Base-by-base conservation (phyloP, 2,113 vertebrate genomes). In the Vulpes lagopus region DNA sequence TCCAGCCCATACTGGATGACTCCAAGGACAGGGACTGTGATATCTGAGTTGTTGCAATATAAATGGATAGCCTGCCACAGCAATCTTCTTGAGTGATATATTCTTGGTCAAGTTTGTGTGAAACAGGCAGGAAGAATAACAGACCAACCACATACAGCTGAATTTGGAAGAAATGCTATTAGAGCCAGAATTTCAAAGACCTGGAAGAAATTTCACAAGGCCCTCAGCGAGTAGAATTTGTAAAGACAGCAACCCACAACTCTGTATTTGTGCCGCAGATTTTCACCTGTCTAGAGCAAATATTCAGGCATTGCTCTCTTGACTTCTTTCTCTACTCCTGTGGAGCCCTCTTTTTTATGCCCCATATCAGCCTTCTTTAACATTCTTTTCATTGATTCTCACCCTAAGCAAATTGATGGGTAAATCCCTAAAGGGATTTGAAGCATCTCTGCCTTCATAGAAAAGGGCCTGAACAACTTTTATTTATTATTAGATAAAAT, bases 401-500 rank as follows among this genome's bases (percentile, higher is more conserved):
- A 78, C 11, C 30, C 30, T 82, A 55, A 25, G 15, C 76, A 87
- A 81, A 23, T 38, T 27, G 16, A 55, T 96, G 71, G 64, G 11
- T 60, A 96, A 62, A 86, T 82, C 9, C n/a, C 55, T 25, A 74
- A 78, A 83, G 57, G 79, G 25, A 85, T 53, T 38, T 78, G 53
- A 71, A 83, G 51, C 27, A 85, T 62, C 53, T 27, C 49, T 81
- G 62, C 22, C 25, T 78, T 93, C 76, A 57, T 35, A 64, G 32
- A 69, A 93, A 92, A 88, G 3, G 16, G 27, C n/a, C 78, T 1
- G 2, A 83, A n/a, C 23, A 88, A 76, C 82, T 95, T 84, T 81
- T 64, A 92, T 94, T 96, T 93, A 71, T 82, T 60, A 55, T 90
- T 60, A 92, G 89, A 93, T 93, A 97, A 97, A 67, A 89, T 92